Base-by-base conservation (phyloP, 2,888 invertebrate genomes). In the Linyphia triangularis region DNA sequence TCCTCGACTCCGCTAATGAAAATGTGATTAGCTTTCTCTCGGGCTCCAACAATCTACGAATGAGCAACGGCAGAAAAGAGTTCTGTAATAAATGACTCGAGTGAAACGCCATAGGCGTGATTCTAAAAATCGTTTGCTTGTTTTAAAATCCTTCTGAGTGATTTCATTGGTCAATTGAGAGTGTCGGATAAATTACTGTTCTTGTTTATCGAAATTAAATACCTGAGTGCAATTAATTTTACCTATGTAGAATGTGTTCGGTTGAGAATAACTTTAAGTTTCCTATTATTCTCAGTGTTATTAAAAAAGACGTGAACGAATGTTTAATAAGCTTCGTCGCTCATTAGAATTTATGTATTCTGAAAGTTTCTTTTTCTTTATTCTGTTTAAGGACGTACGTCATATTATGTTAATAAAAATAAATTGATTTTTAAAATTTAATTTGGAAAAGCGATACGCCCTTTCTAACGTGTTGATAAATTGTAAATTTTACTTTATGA, bases 1-100 rank as follows among this genome's bases (percentile, higher is more conserved):
- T 69, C 33, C 63, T 73, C 43, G 22, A 63, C 73, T 57, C 40
- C n/a, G 69, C 73, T 77, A 85, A 85, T 84, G 84, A 77, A 77
- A 77, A 77, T 69, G 57, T 69, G 84, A 84, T 85, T 85, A 85
- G 75, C 69, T 63, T n/a, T 24, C 37, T 33, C 9, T 22, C 43
- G 73, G 19, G 16, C 33, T 59, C 19, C 9, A n/a, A n/a, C n/a
- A n/a, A n/a, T n/a, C n/a, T n/a, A 6, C 73, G 19, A 26, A 72
- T 72, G 51, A 57, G 73, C 57, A 13, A 40, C 40, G 22, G 40
- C 10, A 28, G n/a, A 33, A 22, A 37, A 51, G 33, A 33, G 24
- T 61, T 43, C 24, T 16, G 61, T 77, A 77, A 77, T 77, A 77
- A 77, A 77, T 77, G 63, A 37, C 37, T 33, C 24, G 40, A 26